These are phyloP conservation scores for Diachrysia chrysitis DNA, from an alignment of 2,888 invertebrate genomes.

Conservation along the genomic window DNA sequence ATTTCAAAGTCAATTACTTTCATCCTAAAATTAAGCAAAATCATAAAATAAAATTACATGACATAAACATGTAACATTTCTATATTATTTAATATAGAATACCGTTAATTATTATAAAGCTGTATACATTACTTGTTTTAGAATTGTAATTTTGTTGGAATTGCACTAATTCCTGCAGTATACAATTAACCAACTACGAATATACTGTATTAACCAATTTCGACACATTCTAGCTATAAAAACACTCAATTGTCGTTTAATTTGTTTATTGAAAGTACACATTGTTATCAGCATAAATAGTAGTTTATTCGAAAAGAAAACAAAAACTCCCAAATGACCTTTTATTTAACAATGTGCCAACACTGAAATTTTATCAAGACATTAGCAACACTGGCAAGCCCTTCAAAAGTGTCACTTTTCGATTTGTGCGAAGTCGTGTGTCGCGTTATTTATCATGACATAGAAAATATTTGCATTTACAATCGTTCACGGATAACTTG, in stretches of 20 bases:
- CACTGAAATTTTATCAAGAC: neutral
- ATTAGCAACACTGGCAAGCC: conserved; percentile 45
- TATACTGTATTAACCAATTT: too few species aligned
- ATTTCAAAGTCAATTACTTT: neutral
- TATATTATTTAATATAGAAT: too few species aligned
- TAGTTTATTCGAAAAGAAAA: neutral
- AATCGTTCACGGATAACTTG: conserved; percentile 54
- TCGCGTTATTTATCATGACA: conserved; percentile 79
- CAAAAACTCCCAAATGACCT: neutral
- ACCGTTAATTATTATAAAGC: too few species aligned
- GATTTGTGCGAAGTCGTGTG: conserved; percentile 77
- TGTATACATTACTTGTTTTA: too few species aligned
- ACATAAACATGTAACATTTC: too few species aligned
- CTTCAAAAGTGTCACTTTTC: conserved; percentile 75
- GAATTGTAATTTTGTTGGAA: too few species aligned
- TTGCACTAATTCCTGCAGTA: too few species aligned
- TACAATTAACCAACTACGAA: too few species aligned
- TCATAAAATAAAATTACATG: too few species aligned
- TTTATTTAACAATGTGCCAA: conserved; percentile 17
- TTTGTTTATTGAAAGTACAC: neutral
- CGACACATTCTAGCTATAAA: too few species aligned
- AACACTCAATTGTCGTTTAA: too few species aligned
- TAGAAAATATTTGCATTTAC: conserved; percentile 67
- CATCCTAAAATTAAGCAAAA: too few species aligned
- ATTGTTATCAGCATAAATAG: neutral